Evolutionary conservation across 2,113 vertebrate genomes (phyloP), one percentile per base, ranked within the genome.

Genomic region (Archilochus colubris): DNA sequence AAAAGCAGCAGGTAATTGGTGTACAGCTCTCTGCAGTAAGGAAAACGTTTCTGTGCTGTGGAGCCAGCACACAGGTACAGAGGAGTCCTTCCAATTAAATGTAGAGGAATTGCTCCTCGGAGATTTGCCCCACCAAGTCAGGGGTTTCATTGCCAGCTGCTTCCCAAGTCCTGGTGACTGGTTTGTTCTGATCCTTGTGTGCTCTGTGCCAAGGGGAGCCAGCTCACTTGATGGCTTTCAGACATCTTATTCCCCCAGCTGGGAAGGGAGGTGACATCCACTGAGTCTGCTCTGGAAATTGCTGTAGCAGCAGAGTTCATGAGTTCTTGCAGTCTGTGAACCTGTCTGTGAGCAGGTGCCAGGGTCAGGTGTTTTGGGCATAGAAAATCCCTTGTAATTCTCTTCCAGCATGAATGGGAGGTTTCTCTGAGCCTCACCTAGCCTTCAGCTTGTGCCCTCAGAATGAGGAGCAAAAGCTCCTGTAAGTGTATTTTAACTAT

Each of bases 401-500:
- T 61, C 63, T 27, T 36, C 10, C 22, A 16, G 15, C 10, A 4
- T 2, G 44, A 30, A 15, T 17, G 33, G 70, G 46, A 27, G 0
- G 1, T 22, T 40, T 30, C n/a, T 55, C 74, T 74, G 14, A 27
- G 6, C 67, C 38, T 69, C 18, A 30, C 50, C 44, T 38, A 6
- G 12, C 38, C 28, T 12, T 18, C 31, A 38, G 12, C 13, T 58
- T 55, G 4, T 63, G 64, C 25, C 55, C 62, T 63, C n/a, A 4
- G 66, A 43, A 13, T 3, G 40, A 61, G 74, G 70, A 74, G 46
- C 46, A 23, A 19, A 48, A 88, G 36, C 75, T 66, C 43, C 3
- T 1, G 1, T 15, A 1, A 9, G 28, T 9, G 7, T 31, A 3
- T 36, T 63, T 16, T 16, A 64, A n/a, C 30, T 24, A 4, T 4